These are phyloP conservation scores for Steinernema scapterisci DNA, from an alignment of 2,888 invertebrate genomes.

Conservation along the genomic window DNA sequence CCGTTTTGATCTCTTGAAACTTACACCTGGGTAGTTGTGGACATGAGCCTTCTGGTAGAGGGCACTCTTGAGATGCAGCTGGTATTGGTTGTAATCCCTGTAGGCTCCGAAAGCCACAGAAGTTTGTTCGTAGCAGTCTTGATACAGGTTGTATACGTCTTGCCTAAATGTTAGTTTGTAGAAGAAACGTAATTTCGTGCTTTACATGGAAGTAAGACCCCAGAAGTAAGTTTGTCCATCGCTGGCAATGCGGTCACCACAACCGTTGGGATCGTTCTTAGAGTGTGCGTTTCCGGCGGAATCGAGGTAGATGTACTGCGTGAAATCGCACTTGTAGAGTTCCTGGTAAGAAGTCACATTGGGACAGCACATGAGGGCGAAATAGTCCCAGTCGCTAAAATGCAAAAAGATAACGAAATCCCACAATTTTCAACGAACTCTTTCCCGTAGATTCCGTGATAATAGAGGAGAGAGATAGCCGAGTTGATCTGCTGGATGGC, in stretches of 20 bases:
- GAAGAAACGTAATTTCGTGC: background rate
- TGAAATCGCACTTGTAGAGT: conserved; percentile 52
- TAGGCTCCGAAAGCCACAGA: conserved; percentile 39
- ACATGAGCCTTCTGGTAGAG: background rate
- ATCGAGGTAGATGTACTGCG: conserved; percentile 44
- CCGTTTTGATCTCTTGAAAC: too few species aligned
- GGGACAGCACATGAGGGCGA: conserved; percentile 37
- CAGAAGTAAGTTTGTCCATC: background rate
- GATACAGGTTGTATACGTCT: conserved; percentile 43
- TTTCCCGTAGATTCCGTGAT: conserved; percentile 50
- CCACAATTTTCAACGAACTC: conserved; percentile 37
- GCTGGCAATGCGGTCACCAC: conserved; percentile 43
- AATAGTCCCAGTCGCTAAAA: conserved; percentile 49
- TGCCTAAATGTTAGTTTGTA: conserved; percentile 35
- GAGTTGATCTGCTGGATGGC: conserved; percentile 50
- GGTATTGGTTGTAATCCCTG: background rate
- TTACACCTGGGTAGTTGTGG: background rate
- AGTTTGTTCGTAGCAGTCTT: conserved; percentile 47
- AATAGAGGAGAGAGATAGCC: conserved; percentile 44
- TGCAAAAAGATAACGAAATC: background rate
- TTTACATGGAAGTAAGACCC: background rate
- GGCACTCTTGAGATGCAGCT: background rate
- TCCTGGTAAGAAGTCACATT: conserved; percentile 38
- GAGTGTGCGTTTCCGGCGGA: conserved; percentile 43
- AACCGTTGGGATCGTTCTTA: conserved; percentile 40